Evolutionary conservation across 1,140 invertebrate genomes (phyloP).

Genomic region (Eulimnadia texana): DNA sequence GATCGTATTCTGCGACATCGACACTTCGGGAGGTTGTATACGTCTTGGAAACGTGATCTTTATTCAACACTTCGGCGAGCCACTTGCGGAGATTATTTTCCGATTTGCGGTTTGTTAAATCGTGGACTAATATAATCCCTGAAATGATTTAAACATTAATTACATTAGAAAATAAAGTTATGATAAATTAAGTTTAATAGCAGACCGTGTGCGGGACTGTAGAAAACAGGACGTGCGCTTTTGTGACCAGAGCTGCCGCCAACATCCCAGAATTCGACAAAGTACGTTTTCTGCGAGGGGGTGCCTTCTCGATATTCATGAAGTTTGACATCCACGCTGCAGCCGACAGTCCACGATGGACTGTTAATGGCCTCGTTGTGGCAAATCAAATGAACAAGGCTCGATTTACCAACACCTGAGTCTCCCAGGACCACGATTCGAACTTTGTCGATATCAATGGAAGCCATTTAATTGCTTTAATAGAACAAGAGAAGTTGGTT

Average conservation of each 20-base stretch:
- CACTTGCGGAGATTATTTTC: slow-evolving; percentile 85
- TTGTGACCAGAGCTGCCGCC: slow-evolving; percentile 84
- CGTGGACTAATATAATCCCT: slow-evolving; percentile 88
- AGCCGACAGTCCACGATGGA: slow-evolving; percentile 88
- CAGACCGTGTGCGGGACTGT: slow-evolving; percentile 76
- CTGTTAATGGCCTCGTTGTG: slow-evolving; percentile 67
- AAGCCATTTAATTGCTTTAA: slow-evolving; percentile 5
- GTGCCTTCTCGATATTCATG: slow-evolving; percentile 93
- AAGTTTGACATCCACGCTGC: slow-evolving; percentile 85
- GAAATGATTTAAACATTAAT: slow-evolving; percentile 24
- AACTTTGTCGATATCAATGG: slow-evolving; percentile 49
- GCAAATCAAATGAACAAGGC: slow-evolving; percentile 77
- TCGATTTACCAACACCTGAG: slow-evolving; percentile 94
- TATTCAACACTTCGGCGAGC: slow-evolving; percentile 77
- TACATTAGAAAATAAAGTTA: slow-evolving; percentile 16
- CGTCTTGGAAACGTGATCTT: slow-evolving; percentile 29
- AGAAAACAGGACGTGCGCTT: slow-evolving; percentile 83
- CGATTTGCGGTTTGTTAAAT: slow-evolving; percentile 89
- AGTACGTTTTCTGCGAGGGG: slow-evolving; percentile 70
- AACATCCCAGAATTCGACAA: slow-evolving; percentile 91
- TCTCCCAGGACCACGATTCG: slow-evolving; percentile 83
- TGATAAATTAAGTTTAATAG: slow-evolving; percentile 12
- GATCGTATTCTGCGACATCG: slow-evolving; percentile 56
- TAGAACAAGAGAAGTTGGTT: background rate
- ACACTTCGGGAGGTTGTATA: slow-evolving; percentile 14